Base-by-base conservation (phyloP, 2,888 invertebrate genomes). In the Drosophila rellima region DNA sequence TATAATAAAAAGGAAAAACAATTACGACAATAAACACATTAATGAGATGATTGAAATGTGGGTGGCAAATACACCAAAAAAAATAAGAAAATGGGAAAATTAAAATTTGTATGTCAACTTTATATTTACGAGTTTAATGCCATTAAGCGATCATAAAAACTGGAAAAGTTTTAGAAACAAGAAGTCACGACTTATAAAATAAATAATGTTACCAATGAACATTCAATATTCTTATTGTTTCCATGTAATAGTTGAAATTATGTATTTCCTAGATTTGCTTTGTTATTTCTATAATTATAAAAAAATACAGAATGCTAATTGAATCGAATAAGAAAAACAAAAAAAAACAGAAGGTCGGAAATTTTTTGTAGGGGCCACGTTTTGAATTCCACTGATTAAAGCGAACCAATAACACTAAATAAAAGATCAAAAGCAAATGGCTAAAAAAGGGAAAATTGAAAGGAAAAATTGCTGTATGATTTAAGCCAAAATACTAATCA, bases 361-460 rank as follows among this genome's bases (percentile, higher is more conserved):
- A 26, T 52, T 37, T 39, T 17, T 17, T n/a, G 15, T 13, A 23
- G 11, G 10, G 23, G 15, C 15, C 15, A 37, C 20, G 7, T 55
- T 40, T 45, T 57, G 45, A 66, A 70, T 70, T 44, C 51, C 7
- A 5, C 35, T 39, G 51, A 75, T 75, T 60, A 65, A 47, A 44
- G 44, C 44, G 33, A 45, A 45, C 15, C 51, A 42, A 31, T 42
- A 37, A 15, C 44, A 62, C 47, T 60, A 59, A 35, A 47, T 37
- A 55, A 57, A 77, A 75, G 75, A 75, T 75, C 78, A 75, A 75
- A 75, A 65, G 61, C 47, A n/a, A 47, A 45, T 20, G 15, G 23
- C 20, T 37, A 37, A 37, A 61, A 61, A 62, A 45, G 15, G 37
- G 37, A 44, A 54, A 26, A 35, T 20, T 20, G 7, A 45, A 44